phyloP scores from a whole-genome alignment of 2,113 vertebrate species.

The Misgurnus mizolepis region DNA sequence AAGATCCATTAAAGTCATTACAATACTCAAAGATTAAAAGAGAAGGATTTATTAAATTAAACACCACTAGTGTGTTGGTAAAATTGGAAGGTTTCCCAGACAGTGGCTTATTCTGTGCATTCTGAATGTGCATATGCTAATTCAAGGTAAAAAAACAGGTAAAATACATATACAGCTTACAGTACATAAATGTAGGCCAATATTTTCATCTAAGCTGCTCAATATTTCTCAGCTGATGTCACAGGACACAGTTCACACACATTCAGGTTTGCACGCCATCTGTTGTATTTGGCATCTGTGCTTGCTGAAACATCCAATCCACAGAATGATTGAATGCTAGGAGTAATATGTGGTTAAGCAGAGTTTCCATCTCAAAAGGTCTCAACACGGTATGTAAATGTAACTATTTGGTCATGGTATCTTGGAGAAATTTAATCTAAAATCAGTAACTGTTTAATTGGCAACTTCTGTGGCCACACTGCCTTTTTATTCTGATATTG shows the following conservation, averaged over 20 bases:
- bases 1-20: constrained; percentile 33
- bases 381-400: neutral
- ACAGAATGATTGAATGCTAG: constrained; percentile 18
- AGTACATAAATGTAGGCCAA: constrained; percentile 7
- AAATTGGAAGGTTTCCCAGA: neutral
- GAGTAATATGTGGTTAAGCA: constrained; percentile 2
- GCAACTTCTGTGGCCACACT: no score
- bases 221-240: constrained; percentile 36
- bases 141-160: neutral
- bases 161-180: neutral
- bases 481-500: no score
- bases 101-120: neutral
- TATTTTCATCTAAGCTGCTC: constrained; percentile 9
- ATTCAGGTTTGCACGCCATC: constrained; percentile 34
- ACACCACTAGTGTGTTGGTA: neutral
- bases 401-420: neutral
- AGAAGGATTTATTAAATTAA: constrained; percentile 27
- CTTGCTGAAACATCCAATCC: constrained; percentile 32
- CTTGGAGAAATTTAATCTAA: neutral
- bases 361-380: neutral
- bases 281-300: constrained; percentile 44
- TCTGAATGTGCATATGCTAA: constrained; percentile 3
- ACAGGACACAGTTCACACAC: constrained; percentile 32
- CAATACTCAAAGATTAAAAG: constrained; percentile 33
- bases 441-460: neutral